Conservation (phyloP, 2,113 vertebrate species). For the Lota lota region DNA sequence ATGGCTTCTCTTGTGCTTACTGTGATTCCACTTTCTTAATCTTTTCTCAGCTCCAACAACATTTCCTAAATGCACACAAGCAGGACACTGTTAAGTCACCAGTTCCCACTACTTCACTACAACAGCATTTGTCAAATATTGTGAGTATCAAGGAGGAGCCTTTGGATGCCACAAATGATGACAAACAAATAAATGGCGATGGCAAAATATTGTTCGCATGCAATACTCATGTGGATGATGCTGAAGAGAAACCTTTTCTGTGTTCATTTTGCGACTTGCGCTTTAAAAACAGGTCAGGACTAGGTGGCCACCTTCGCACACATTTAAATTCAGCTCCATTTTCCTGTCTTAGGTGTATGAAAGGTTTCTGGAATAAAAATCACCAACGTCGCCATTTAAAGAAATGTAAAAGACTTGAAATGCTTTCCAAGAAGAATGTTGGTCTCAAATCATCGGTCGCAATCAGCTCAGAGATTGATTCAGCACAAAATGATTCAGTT, state of each 20-base stretch:
- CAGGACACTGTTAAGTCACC: constrained; percentile 43
- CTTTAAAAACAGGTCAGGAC: constrained; percentile 57
- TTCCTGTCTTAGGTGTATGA: constrained; percentile 61
- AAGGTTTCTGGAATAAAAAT: constrained; percentile 67
- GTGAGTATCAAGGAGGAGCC: constrained; percentile 63
- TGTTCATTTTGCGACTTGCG: constrained; percentile 57
- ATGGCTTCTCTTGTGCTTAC: constrained; percentile 72
- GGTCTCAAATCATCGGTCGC: constrained; percentile 20
- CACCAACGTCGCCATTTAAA: constrained; percentile 59
- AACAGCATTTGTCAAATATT: constrained; percentile 55
- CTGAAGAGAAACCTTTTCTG: constrained; percentile 33
- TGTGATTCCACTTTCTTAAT: constrained; percentile 71
- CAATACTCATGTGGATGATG: constrained; percentile 1
- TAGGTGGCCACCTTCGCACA: constrained; percentile 57
- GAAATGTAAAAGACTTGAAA: constrained; percentile 53
- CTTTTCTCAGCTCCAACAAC: constrained; percentile 77
- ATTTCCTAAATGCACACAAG: constrained; percentile 68
- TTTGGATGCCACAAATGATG: constrained; percentile 38
- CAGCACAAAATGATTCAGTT: constrained; percentile 47
- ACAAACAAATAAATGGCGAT: constrained; percentile 13
- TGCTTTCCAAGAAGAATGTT: background rate
- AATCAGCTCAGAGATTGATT: constrained; percentile 53
- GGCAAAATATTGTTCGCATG: constrained; percentile 19
- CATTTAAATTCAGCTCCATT: constrained; percentile 46
- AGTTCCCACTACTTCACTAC: constrained; percentile 39